A percentile compares a stretch with the other conserved stretches of the same genome.
Conservation (phyloP, 2,113 vertebrate species). For the Ptyas mucosa region DNA sequence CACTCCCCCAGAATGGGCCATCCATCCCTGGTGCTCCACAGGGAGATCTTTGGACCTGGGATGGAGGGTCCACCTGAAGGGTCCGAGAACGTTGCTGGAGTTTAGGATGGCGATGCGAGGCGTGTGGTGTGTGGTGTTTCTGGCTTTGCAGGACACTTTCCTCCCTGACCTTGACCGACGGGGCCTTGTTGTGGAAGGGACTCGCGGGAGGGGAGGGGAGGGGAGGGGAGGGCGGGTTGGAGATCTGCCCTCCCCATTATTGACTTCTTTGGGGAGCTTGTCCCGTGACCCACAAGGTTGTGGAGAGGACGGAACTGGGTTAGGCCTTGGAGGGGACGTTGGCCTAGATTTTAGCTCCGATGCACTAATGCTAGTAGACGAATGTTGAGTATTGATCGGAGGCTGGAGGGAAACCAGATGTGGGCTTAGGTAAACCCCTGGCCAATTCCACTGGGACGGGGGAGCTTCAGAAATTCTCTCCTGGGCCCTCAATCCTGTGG, state of each 20-base stretch:
- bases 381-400: not conserved
- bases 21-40: not conserved
- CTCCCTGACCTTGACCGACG: not conserved
- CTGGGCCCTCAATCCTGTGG: not conserved
- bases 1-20: fast-evolving
- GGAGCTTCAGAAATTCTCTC: not conserved
- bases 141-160: too few relatives aligned
- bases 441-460: fast-evolving
- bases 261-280: not conserved
- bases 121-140: not conserved
- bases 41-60: not conserved
- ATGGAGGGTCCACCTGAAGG: not conserved
- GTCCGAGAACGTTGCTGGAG: not conserved
- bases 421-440: fast-evolving
- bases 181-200: not conserved
- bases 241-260: not conserved
- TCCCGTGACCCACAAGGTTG: not conserved
- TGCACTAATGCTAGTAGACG: too few relatives aligned
- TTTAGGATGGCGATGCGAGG: not conserved
- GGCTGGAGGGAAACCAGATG: not conserved
- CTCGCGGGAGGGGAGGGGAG: too few relatives aligned
- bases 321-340: not conserved
- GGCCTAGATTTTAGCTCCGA: not conserved
- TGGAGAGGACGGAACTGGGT: not conserved
- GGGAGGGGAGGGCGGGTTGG: not conserved